A percentile compares a stretch with the other conserved stretches of the same genome.
These are phyloP conservation scores for Acanthosepion lycidas DNA, from an alignment of 2,888 invertebrate species.

Conservation along the genomic window DNA sequence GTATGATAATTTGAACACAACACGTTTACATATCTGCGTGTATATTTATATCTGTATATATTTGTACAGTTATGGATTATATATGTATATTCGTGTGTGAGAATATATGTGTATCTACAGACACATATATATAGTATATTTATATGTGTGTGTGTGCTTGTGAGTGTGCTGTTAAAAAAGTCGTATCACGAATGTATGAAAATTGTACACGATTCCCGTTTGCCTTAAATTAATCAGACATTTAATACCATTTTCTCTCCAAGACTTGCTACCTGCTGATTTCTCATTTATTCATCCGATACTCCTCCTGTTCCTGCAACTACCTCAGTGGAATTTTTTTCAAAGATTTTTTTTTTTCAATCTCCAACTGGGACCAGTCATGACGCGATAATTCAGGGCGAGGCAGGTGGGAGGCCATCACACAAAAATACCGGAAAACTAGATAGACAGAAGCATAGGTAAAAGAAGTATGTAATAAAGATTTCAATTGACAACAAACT, in stretches of 20 bases:
- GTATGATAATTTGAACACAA: too few species aligned
- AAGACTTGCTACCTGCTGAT: not conserved
- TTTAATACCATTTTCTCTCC: conserved; percentile 4
- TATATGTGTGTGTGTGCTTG: too few species aligned
- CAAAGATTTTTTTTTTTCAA: not conserved
- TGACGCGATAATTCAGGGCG: not conserved
- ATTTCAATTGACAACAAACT: not conserved
- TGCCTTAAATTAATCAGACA: not conserved
- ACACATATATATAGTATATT: too few species aligned
- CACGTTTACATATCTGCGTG: too few species aligned
- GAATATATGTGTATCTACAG: too few species aligned
- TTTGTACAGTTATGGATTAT: too few species aligned
- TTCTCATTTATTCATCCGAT: not conserved
- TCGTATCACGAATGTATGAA: not conserved
- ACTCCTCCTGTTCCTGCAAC: not conserved
- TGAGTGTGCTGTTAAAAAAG: not conserved
- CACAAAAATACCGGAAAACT: not conserved
- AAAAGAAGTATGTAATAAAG: not conserved
- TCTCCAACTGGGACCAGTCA: not conserved
- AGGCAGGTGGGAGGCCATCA: not conserved
- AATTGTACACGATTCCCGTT: not conserved
- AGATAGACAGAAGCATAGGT: not conserved
- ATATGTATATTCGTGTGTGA: too few species aligned
- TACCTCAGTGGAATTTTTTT: not conserved
- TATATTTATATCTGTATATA: too few species aligned